These are phyloP conservation scores for Habroteleia sp. DNA, from an alignment of 2,888 invertebrate genomes.

Conservation along the genomic window DNA sequence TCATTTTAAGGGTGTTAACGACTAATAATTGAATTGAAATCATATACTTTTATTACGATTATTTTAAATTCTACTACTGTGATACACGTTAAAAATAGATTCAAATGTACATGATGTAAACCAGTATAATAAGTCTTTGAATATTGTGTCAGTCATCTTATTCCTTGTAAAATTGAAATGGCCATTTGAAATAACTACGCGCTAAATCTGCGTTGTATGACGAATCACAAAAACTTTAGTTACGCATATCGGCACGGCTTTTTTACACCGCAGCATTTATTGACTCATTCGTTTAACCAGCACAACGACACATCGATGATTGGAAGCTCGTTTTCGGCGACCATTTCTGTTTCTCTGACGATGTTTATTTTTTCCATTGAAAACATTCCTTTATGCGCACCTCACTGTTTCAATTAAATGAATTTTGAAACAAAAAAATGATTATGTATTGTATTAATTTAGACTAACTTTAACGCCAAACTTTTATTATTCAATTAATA, in stretches of 20 bases:
- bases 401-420: no score
- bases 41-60: no score
- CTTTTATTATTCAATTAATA: no score
- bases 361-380: constrained; percentile 10
- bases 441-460: no score
- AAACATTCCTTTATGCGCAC: no score
- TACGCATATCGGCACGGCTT: constrained; percentile 30
- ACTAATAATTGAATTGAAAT: no score
- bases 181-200: constrained; percentile 8
- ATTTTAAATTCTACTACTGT: no score
- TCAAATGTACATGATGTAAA: constrained; percentile 5
- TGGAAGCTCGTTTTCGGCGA: constrained; percentile 17
- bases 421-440: no score
- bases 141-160: constrained; percentile 20
- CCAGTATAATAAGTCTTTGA: constrained; percentile 10
- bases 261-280: constrained; percentile 48
- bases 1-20: no score
- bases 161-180: constrained; percentile 17
- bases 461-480: no score
- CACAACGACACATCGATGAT: constrained; percentile 29
- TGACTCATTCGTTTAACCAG: constrained; percentile 44
- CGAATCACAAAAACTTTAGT: constrained; percentile 23
- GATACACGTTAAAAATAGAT: background rate
- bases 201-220: constrained; percentile 12
- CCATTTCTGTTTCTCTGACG: constrained; percentile 1